Base-by-base conservation (phyloP, 2,888 invertebrate genomes). In the Lasioglossum leucozonium region DNA sequence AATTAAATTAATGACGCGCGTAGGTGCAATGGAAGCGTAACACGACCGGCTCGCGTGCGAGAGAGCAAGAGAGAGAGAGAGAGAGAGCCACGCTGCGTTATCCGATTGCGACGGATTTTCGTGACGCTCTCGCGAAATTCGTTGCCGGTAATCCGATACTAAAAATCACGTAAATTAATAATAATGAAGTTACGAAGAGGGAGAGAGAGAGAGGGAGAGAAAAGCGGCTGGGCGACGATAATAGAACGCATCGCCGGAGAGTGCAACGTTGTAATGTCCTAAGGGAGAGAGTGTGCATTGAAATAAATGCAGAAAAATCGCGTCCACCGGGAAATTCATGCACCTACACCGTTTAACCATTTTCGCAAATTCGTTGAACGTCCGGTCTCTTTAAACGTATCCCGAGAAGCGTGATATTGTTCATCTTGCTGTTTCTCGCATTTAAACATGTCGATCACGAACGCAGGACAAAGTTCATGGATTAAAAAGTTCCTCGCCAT, bases 101-200 rank as follows among this genome's bases (percentile, higher is more conserved):
- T 82, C 78, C 82, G 84, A 78, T 84, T 82, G 84, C 82, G 55
- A 78, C 72, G 82, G 84, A 82, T 84, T 78, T 84, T 71, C 77
- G 42, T 37, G 74, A 13, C 30, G 82, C 72, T 72, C 72, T 65
- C 69, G 74, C 79, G 76, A 73, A 81, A 81, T 84, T 85, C 85
- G 82, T 74, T 65, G 22, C 34, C 77, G 51, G 81, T 84, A 82
- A 84, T 84, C 84, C 84, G 78, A 84, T 84, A 84, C 84, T 72
- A 82, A 82, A 84, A 82, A 84, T 84, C 84, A 65, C 82, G 84
- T 37, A 82, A 82, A 84, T 84, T 84, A 84, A 84, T 82, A 84
- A 82, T 82, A 81, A 84, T 55, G 75, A 72, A 74, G 75, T 78
- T 65, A 82, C 82, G 77, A 71, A 78, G 71, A 67, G 72, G 18